Base-by-base conservation (phyloP, 2,888 invertebrate species). In the Hanleya hanleyi region DNA sequence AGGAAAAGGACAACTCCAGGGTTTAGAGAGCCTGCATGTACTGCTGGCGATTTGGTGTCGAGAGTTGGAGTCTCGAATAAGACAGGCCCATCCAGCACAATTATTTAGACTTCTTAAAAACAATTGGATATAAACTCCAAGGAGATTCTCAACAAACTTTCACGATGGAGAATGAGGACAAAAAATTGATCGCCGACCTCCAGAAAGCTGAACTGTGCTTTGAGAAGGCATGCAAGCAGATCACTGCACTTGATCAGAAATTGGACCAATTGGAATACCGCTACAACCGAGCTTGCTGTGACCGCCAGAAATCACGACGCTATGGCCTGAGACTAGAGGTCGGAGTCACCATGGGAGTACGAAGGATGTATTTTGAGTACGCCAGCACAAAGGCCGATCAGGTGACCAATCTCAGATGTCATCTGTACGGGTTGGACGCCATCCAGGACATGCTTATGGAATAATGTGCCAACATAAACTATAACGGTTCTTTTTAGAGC, bases 401-500 rank as follows among this genome's bases (percentile, higher is more conserved):
- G 57, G 57, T 57, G 57, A 26, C 57, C 15, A 32, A 22, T 29
- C 32, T 57, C 4, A 22, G 57, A 15, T 57, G 26, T 29, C 57
- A 57, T 22, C 57, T 57, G 1, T 26, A 57, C 9, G 57, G 57
- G 4, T 29, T 57, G 2, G 57, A 57, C 2, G 57, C 57, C 9
- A 18, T 57, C 4, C 22, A 57, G 22, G 57, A 57, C 32, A 57
- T 57, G 57, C 57, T 57, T 15, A 57, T 26, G 18, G 57, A 57
- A 4, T 9, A 57, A 15, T 15, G 15, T 26, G 29, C 57, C 1
- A 32, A 22, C 2, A 26, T 57, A 15, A 26, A 22, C 3, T 26
- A 22, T 32, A 57, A 57, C 15, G 57, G 57, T 32, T 57, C 57
- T 57, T 57, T 3, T 57, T 22, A 57, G 57, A 57, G 57, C 57